Percentiles rank a stretch among this genome's conserved stretches.
These are phyloP conservation scores for Scaptomyza reducta DNA, from an alignment of 2,888 invertebrate species.

Conservation along the genomic window DNA sequence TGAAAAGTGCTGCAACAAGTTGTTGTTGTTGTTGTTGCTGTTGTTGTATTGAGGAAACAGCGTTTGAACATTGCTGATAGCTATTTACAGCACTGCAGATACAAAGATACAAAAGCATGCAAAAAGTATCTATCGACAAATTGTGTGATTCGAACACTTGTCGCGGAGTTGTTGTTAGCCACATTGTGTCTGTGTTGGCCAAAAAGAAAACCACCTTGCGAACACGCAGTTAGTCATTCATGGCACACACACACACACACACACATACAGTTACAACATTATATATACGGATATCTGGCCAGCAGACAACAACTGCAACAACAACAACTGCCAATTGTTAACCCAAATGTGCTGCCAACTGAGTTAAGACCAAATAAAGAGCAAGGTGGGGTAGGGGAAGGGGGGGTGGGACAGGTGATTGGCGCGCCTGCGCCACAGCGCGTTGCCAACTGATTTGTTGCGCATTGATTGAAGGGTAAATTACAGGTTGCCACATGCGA, in stretches of 20 bases:
- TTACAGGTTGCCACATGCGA: slow-evolving; percentile 79
- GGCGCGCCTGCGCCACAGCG: slow-evolving; percentile 71
- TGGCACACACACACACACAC: slow-evolving; percentile 34
- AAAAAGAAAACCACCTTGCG: slow-evolving; percentile 71
- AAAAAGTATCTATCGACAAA: slow-evolving; percentile 23
- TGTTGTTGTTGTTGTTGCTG: slow-evolving; percentile 20
- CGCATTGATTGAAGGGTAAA: slow-evolving; percentile 81
- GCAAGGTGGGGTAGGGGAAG: not conserved
- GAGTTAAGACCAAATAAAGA: slow-evolving; percentile 52
- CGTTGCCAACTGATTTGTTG: slow-evolving; percentile 78
- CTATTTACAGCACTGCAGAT: slow-evolving; percentile 21
- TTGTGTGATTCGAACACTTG: slow-evolving; percentile 49
- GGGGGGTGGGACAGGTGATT: slow-evolving; percentile 25
- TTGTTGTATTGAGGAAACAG: slow-evolving; percentile 62
- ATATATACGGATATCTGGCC: slow-evolving; percentile 59
- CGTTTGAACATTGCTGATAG: slow-evolving; percentile 37
- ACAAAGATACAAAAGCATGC: slow-evolving; percentile 15
- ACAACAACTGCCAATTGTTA: slow-evolving; percentile 67
- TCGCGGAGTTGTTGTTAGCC: slow-evolving; percentile 11
- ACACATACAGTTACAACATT: slow-evolving; percentile 10
- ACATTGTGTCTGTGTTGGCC: slow-evolving; percentile 40
- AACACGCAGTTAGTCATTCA: slow-evolving; percentile 73
- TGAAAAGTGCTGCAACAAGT: slow-evolving; percentile 19
- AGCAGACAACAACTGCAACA: slow-evolving; percentile 58
- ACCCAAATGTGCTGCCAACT: slow-evolving; percentile 80